These are phyloP conservation scores for Argya squamiceps DNA, from an alignment of 2,797 vertebrate species.

Conservation along the genomic window DNA sequence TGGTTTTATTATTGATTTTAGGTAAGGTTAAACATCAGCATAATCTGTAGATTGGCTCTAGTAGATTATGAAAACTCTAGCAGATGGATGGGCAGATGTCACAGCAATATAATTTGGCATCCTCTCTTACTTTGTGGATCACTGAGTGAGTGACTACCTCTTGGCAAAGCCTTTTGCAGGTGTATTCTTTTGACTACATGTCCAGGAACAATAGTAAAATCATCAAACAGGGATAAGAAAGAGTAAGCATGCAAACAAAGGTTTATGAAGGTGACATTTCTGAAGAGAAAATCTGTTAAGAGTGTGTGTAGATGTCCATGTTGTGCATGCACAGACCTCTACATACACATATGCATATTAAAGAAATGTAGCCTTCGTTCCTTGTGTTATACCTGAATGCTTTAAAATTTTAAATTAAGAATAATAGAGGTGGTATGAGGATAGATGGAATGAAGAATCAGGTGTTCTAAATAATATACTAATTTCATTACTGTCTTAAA, in stretches of 20 bases:
- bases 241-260: not conserved
- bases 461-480: not conserved
- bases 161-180: conserved; percentile 61
- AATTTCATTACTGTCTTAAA: not conserved
- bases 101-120: conserved; percentile 71
- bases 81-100: conserved; percentile 80
- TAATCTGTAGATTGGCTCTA: conserved; percentile 60
- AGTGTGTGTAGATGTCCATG: not conserved
- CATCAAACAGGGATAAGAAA: not conserved
- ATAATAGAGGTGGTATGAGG: not conserved
- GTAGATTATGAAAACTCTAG: conserved; percentile 56
- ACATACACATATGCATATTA: not conserved
- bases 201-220: not conserved
- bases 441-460: not conserved
- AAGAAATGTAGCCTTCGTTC: not conserved
- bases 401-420: not conserved
- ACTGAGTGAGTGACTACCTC: conserved; percentile 51
- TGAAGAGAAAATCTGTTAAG: not conserved
- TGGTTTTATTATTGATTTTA: not conserved
- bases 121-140: conserved; percentile 58
- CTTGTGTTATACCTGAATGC: not conserved
- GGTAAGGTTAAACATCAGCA: conserved; percentile 40
- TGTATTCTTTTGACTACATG: conserved; percentile 18
- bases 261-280: not conserved
- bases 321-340: not conserved